Percentiles rank a stretch among this genome's conserved stretches.
Conservation (phyloP, 2,113 vertebrate genomes). For the Myodes glareolus region DNA sequence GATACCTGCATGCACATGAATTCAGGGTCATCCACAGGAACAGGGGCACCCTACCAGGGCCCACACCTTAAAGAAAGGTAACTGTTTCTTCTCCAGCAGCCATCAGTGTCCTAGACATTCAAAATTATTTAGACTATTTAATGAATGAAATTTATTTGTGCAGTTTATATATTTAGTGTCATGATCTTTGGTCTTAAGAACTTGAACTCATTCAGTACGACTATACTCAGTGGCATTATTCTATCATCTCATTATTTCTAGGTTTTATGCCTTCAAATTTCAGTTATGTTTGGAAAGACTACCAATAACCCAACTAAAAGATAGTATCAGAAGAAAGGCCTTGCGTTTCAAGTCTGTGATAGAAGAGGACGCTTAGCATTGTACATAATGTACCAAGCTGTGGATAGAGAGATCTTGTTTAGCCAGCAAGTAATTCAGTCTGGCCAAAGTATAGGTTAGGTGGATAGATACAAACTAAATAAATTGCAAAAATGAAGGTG, state of each 20-base stretch:
- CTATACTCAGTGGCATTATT: neutral
- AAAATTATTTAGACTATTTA: neutral
- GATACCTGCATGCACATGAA: neutral
- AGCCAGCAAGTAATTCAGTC: neutral
- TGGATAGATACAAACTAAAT: conserved; percentile 23
- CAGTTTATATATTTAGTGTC: neutral
- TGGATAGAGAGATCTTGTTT: neutral
- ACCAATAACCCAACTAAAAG: neutral
- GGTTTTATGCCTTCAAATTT: neutral
- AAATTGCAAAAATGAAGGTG: neutral
- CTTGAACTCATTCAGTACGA: conserved; percentile 17
- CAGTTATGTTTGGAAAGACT: neutral
- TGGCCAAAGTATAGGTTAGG: neutral
- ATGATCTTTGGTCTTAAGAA: conserved; percentile 32
- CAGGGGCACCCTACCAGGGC: neutral
- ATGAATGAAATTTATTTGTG: neutral
- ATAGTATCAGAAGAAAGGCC: neutral
- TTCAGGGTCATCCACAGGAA: neutral
- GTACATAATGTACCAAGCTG: neutral
- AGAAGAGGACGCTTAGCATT: neutral
- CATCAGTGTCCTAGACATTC: neutral
- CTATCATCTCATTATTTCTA: conserved; percentile 29
- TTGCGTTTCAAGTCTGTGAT: neutral
- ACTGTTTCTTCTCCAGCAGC: neutral
- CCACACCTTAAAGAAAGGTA: neutral